Evolutionary conservation across 1,140 invertebrate species (phyloP), one percentile per base, ranked within the genome.

Genomic region (Drosophila parvula): DNA sequence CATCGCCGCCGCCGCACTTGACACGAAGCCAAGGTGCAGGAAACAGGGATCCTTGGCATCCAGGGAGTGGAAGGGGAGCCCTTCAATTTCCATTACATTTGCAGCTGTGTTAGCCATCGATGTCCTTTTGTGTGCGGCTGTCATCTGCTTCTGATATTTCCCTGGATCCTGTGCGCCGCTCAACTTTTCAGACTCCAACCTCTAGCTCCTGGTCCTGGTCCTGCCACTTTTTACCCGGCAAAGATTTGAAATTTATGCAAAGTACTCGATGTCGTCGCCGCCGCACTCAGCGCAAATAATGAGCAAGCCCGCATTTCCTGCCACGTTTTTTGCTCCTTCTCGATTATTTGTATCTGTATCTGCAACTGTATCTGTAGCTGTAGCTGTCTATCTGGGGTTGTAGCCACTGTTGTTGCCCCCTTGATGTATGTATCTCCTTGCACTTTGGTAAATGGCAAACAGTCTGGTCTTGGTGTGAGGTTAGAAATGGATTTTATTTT

Each of bases 41-140:
- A 50, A 70, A 50, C 51, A 40, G 43, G 50, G 44, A 43, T 57
- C 34, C 47, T 3, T 32, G 30, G 28, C 41, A 55, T n/a, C n/a
- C n/a, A n/a, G n/a, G 57, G 7, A 28, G 28, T 50, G 16, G 32
- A 22, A 14, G 32, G 44, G 40, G 55, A 53, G 76, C 70, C 80
- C 80, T 89, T 89, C 84, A 89, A 89, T 89, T 89, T 89, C 84
- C 84, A 89, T 89, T 89, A 89, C 80, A 84, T 89, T 89, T 84
- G 80, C 84, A 80, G 83, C 78, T 64, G 75, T 50, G 65, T 73
- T 74, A 70, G 82, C 84, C 88, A 89, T 89, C 84, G 84, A 89
- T 89, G 84, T 89, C 84, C 78, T 89, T 88, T 88, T 88, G 83
- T 89, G 80, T 65, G 79, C 80, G 68, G 65, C 79, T 79, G 83